Conservation (phyloP, 2,888 invertebrate genomes). For the Cataglyphis rosenhaueri region DNA sequence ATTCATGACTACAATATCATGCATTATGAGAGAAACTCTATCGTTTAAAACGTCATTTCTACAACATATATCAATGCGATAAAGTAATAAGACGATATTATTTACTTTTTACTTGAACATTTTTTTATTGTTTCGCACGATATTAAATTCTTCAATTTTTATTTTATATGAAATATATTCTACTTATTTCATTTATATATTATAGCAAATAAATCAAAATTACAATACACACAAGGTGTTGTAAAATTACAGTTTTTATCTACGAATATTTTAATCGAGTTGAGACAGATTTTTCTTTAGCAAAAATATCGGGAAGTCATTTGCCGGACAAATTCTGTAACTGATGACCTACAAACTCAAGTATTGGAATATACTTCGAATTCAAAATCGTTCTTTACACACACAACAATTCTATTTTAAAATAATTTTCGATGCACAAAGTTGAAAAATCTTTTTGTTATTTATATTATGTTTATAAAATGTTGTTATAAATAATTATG, state of each 20-base stretch:
- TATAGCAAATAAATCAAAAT: not conserved
- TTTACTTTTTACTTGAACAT: not conserved
- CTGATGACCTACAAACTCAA: not conserved
- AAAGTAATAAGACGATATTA: not conserved
- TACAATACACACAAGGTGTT: not conserved
- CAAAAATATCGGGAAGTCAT: not conserved
- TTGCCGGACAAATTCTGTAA: constrained; percentile 3
- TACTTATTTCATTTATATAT: not conserved
- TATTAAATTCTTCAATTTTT: not conserved
- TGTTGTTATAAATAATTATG: too few relatives aligned
- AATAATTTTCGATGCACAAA: not conserved
- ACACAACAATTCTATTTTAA: not conserved
- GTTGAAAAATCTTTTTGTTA: too few relatives aligned
- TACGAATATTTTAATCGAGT: not conserved
- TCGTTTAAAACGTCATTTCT: not conserved
- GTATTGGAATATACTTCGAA: not conserved
- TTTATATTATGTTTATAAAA: too few relatives aligned
- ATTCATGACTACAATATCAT: not conserved
- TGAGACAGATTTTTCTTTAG: not conserved
- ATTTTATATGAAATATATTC: not conserved
- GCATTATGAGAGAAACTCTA: constrained; percentile 1
- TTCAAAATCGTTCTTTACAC: not conserved
- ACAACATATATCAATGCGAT: not conserved
- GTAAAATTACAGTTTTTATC: not conserved
- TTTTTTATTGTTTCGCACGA: not conserved